phyloP scores from a whole-genome alignment of 2,113 vertebrate genomes.

The Gasterosteus aculeatus region DNA sequence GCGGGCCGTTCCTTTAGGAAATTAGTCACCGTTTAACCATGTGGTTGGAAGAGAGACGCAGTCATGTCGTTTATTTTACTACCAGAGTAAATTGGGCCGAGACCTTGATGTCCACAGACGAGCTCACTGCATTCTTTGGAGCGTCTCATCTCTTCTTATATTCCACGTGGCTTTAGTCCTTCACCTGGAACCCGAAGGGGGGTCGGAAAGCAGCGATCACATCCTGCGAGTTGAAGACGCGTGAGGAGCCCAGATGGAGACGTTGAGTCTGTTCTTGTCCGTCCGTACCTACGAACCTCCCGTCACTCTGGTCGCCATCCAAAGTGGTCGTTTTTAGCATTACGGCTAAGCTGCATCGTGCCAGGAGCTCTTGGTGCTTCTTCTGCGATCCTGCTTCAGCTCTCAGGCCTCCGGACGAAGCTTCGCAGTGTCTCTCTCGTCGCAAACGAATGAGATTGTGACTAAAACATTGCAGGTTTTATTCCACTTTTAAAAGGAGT shows the following conservation, averaged over 20 bases:
- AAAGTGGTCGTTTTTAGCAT: not conserved
- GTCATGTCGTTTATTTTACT: not conserved
- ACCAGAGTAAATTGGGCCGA: not conserved
- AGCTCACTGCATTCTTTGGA: not conserved
- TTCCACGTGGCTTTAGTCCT: not conserved
- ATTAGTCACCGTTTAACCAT: not conserved
- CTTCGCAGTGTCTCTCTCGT: not conserved
- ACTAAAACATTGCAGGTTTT: conserved; percentile 31
- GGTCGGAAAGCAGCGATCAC: not conserved
- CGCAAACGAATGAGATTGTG: conserved; percentile 15
- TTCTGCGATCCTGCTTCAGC: not conserved
- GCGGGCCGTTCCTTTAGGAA: not conserved
- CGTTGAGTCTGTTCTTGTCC: too few relatives aligned
- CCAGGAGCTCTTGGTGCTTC: not conserved
- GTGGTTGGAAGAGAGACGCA: not conserved
- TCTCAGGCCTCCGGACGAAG: not conserved
- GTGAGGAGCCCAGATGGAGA: too few relatives aligned
- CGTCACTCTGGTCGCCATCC: not conserved
- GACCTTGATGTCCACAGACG: not conserved
- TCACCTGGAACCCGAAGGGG: not conserved
- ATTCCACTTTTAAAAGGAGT: conserved; percentile 18
- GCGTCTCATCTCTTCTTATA: not conserved
- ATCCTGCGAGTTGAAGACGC: not conserved
- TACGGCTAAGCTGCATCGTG: not conserved
- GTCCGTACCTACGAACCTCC: not conserved